These are phyloP conservation scores for Euwallacea fornicatus DNA, from an alignment of 1,140 invertebrate species.

Conservation along the genomic window DNA sequence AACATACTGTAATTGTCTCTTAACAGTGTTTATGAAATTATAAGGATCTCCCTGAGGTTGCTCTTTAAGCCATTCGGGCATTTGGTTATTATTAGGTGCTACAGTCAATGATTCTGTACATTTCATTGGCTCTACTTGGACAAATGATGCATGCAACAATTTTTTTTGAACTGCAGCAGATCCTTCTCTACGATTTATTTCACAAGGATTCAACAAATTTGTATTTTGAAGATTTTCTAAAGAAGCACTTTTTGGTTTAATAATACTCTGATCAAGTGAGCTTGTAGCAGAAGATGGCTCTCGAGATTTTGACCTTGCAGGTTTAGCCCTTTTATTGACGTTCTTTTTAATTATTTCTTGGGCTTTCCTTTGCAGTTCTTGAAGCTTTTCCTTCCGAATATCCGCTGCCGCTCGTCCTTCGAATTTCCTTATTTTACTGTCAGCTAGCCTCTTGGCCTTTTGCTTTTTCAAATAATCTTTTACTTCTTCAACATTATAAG, in stretches of 20 bases:
- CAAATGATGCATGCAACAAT: no score
- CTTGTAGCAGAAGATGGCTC: constrained; percentile 17
- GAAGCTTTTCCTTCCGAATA: constrained; percentile 47
- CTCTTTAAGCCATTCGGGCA: constrained; percentile 40
- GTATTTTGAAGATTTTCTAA: not conserved
- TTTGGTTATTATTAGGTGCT: not conserved
- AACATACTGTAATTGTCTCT: constrained; percentile 46
- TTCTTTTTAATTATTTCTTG: constrained; percentile 47
- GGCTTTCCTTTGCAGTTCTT: constrained; percentile 49
- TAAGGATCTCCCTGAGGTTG: constrained; percentile 44
- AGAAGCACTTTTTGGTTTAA: not conserved
- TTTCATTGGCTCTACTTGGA: not conserved
- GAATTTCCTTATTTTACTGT: constrained; percentile 39
- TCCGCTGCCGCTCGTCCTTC: constrained; percentile 37
- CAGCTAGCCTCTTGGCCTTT: constrained; percentile 43
- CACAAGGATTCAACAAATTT: not conserved
- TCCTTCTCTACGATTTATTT: not conserved
- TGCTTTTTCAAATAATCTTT: constrained; percentile 51
- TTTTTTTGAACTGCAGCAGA: not conserved
- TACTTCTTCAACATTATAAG: constrained; percentile 46
- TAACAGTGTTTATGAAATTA: constrained; percentile 53
- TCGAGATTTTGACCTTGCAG: constrained; percentile 39
- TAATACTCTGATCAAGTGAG: not conserved
- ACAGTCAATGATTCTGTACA: not conserved
- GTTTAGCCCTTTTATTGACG: constrained; percentile 41